phyloP scores from a whole-genome alignment of 2,888 invertebrate species.

The Latrodectus hesperus region DNA sequence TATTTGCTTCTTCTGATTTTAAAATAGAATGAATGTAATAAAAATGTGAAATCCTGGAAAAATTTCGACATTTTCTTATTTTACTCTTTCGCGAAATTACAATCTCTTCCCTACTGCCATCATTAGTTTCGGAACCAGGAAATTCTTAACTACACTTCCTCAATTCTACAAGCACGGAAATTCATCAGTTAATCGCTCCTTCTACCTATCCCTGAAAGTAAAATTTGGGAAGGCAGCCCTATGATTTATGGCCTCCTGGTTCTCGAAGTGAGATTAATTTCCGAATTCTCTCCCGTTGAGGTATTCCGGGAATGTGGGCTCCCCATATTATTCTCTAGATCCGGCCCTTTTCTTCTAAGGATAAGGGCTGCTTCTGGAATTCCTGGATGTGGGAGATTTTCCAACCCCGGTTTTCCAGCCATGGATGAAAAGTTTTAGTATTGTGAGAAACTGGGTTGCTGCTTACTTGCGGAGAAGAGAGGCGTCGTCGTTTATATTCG shows the following conservation, averaged over 20 bases:
- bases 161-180: conserved; percentile 37
- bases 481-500: conserved; percentile 31
- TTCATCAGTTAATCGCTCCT: conserved; percentile 40
- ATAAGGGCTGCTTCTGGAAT: conserved; percentile 11
- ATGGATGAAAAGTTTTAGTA: conserved; percentile 7
- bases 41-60: not conserved
- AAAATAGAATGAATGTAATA: too few relatives aligned
- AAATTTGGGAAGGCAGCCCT: conserved; percentile 29
- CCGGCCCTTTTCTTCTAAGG: conserved; percentile 27
- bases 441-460: conserved; percentile 6
- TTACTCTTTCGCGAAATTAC: conserved; percentile 6
- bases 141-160: conserved; percentile 35
- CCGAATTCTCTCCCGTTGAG: conserved; percentile 34
- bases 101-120: not conserved
- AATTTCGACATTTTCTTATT: conserved; percentile 1
- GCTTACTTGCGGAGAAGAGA: not conserved
- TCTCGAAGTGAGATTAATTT: conserved; percentile 44
- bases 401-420: not conserved
- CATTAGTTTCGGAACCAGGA: not conserved
- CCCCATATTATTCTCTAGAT: conserved; percentile 33
- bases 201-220: not conserved
- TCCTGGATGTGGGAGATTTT: conserved; percentile 7
- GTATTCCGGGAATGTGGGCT: conserved; percentile 38
- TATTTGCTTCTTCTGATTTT: too few relatives aligned
- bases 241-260: conserved; percentile 38